Evolutionary conservation across 2,797 vertebrate species (phyloP).

Genomic region (Coregonus ussuriensis): DNA sequence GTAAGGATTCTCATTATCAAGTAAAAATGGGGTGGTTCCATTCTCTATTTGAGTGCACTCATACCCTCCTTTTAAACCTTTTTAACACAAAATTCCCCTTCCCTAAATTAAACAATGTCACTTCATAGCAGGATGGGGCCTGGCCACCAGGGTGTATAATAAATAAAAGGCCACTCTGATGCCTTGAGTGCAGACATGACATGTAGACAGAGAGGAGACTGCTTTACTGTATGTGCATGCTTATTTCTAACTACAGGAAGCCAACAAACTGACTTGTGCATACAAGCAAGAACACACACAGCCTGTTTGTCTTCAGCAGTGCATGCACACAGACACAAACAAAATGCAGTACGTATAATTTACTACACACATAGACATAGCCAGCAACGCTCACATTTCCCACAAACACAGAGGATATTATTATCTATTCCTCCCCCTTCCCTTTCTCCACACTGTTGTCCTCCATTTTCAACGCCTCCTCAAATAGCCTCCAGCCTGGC

Average conservation of each 20-base stretch:
- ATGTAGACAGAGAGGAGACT: constrained; percentile 59
- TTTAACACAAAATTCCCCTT: neutral
- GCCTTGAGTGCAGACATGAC: constrained; percentile 55
- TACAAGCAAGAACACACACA: constrained; percentile 6
- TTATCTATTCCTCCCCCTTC: neutral
- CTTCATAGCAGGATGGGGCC: constrained; percentile 50
- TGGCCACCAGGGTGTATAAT: constrained; percentile 50
- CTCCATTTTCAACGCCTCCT: constrained; percentile 51
- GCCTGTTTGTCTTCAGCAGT: neutral
- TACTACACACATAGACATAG: neutral
- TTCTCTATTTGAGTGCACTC: no score
- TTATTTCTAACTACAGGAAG: constrained; percentile 43
- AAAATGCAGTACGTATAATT: neutral
- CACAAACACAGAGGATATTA: neutral
- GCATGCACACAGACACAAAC: constrained; percentile 4
- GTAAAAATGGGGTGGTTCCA: no score
- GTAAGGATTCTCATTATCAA: no score
- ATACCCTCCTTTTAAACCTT: no score
- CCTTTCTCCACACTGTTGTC: constrained; percentile 44
- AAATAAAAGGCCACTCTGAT: constrained; percentile 68
- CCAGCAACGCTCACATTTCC: neutral
- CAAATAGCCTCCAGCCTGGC: constrained; percentile 62
- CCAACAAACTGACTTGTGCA: constrained; percentile 7
- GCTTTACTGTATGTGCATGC: constrained; percentile 43
- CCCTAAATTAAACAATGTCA: constrained; percentile 71